These are phyloP conservation scores for Standfussiana lucernea DNA, from an alignment of 2,888 invertebrate genomes.

Conservation along the genomic window DNA sequence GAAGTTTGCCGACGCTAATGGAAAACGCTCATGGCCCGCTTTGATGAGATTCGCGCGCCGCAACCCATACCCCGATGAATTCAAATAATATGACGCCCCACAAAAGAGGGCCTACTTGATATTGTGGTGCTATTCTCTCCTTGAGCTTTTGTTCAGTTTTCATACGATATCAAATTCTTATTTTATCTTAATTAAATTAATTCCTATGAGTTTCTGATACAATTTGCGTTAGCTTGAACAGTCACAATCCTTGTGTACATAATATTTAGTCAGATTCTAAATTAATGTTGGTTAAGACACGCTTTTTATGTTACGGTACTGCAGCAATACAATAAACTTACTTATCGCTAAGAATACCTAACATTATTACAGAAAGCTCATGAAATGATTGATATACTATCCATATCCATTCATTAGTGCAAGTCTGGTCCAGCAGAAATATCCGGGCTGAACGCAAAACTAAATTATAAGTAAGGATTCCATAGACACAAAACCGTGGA, in stretches of 20 bases:
- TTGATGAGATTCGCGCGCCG: slow-evolving; percentile 74
- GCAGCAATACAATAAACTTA: slow-evolving; percentile 11
- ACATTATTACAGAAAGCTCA: background rate
- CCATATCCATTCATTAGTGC: too few relatives aligned
- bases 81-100: slow-evolving; percentile 63
- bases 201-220: background rate
- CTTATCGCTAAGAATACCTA: background rate
- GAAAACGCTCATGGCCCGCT: slow-evolving; percentile 80
- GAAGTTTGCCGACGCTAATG: slow-evolving; percentile 83
- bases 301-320: background rate
- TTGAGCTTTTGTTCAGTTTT: slow-evolving; percentile 1
- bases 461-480: slow-evolving; percentile 6
- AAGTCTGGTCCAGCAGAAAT: background rate
- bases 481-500: background rate
- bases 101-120: slow-evolving; percentile 53
- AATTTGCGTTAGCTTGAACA: background rate
- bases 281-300: background rate
- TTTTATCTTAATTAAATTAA: background rate
- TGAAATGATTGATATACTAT: too few relatives aligned
- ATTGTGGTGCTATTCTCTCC: slow-evolving; percentile 61
- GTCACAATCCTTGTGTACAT: background rate
- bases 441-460: background rate
- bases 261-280: background rate
- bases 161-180: background rate
- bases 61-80: slow-evolving; percentile 58